phyloP scores from a whole-genome alignment of 1,140 invertebrate species.

The Catajapyx aquilonaris region DNA sequence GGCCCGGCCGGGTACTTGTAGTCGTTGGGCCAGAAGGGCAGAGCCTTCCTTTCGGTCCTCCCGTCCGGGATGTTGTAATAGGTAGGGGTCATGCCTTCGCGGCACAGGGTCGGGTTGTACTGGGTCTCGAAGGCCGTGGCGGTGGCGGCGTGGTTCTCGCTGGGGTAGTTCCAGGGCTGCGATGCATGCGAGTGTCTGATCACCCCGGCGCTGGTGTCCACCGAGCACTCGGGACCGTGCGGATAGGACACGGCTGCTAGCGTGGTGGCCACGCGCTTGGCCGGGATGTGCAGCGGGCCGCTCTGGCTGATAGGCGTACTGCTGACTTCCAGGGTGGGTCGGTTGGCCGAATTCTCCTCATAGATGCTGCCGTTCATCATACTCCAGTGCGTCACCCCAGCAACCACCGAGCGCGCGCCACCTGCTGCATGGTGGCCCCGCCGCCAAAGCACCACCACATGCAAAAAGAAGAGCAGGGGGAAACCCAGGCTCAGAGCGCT shows the following conservation, averaged over 20 bases:
- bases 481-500: too few relatives aligned
- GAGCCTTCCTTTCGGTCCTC: slow-evolving; percentile 16
- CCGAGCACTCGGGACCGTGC: slow-evolving; percentile 13
- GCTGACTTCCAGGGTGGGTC: neutral
- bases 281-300: slow-evolving; percentile 60
- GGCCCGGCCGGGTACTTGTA: slow-evolving; percentile 22
- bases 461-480: too few relatives aligned
- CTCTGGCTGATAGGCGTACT: slow-evolving; percentile 25
- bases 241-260: slow-evolving; percentile 17
- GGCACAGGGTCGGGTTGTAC: slow-evolving; percentile 30
- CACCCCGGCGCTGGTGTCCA: slow-evolving; percentile 27
- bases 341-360: slow-evolving; percentile 37
- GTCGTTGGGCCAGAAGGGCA: slow-evolving; percentile 45
- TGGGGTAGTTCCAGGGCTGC: slow-evolving; percentile 44
- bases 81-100: slow-evolving; percentile 45
- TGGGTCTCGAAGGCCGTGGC: slow-evolving; percentile 27
- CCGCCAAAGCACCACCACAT: too few relatives aligned
- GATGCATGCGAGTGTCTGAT: slow-evolving; percentile 45
- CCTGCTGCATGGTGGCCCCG: too few relatives aligned
- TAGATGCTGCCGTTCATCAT: slow-evolving; percentile 60
- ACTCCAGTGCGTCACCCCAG: slow-evolving; percentile 56
- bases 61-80: slow-evolving; percentile 43
- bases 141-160: slow-evolving; percentile 32
- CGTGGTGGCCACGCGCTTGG: slow-evolving; percentile 39
- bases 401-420: too few relatives aligned